Conservation (phyloP, 1,140 invertebrate genomes). For the Caenorhabditis brenneri region DNA sequence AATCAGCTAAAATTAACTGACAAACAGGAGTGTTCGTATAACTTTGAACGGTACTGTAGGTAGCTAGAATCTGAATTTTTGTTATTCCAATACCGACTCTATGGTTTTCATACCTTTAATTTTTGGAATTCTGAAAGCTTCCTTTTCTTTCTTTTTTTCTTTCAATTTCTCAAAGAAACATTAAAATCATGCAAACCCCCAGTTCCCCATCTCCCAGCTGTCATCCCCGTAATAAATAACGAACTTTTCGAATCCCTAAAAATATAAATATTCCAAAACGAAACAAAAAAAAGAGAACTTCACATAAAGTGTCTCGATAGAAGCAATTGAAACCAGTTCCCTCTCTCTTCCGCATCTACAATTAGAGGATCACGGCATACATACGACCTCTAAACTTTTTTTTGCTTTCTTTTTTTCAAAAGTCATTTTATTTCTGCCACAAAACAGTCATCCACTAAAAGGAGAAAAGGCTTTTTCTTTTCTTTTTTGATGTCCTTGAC, state of each 20-base stretch:
- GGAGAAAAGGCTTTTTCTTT: neutral
- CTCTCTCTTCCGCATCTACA: neutral
- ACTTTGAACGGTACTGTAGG: too few species aligned
- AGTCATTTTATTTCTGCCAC: slow-evolving; percentile 7
- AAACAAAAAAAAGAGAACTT: neutral
- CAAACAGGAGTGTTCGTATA: too few species aligned
- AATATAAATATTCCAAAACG: neutral
- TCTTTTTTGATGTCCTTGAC: slow-evolving; percentile 12
- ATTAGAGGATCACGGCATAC: neutral
- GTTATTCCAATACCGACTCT: too few species aligned
- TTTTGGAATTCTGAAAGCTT: too few species aligned
- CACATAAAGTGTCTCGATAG: neutral
- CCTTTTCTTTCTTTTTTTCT: too few species aligned
- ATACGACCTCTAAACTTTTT: slow-evolving; percentile 38
- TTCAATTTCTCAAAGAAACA: too few species aligned
- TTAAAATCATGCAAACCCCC: too few species aligned
- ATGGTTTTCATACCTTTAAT: too few species aligned
- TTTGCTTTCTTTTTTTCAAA: slow-evolving; percentile 4
- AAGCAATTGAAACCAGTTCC: slow-evolving; percentile 17
- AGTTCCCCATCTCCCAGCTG: too few species aligned
- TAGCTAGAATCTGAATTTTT: too few species aligned
- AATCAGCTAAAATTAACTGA: too few species aligned
- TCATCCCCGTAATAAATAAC: neutral
- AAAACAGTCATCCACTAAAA: neutral
- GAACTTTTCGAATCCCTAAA: neutral